Percentiles rank a stretch among this genome's conserved stretches.
phyloP scores from a whole-genome alignment of 2,113 vertebrate genomes.

The Erpornis zantholeuca region DNA sequence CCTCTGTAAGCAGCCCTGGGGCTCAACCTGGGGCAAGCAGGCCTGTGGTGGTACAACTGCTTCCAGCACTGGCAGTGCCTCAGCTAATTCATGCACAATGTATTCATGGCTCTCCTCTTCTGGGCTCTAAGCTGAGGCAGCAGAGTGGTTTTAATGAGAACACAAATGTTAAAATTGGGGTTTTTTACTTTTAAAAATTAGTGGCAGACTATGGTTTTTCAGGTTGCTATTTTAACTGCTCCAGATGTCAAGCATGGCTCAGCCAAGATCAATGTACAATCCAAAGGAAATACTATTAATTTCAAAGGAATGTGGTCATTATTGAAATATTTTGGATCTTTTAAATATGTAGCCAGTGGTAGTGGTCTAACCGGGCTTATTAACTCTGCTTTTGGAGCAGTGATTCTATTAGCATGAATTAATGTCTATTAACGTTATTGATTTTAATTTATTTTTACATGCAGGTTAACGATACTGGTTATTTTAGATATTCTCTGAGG shows the following conservation, averaged over 20 bases:
- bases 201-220: slow-evolving; percentile 18
- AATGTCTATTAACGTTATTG: slow-evolving; percentile 33
- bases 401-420: slow-evolving; percentile 47
- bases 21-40: rapidly evolving
- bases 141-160: not conserved
- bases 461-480: not conserved
- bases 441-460: slow-evolving; percentile 41
- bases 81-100: not conserved
- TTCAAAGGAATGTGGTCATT: slow-evolving; percentile 54
- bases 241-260: slow-evolving; percentile 32
- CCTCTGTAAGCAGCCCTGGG: rapidly evolving
- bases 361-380: slow-evolving; percentile 36
- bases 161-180: not conserved
- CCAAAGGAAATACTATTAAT: slow-evolving; percentile 60
- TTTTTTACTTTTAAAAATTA: not conserved
- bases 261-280: slow-evolving; percentile 43
- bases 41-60: not conserved
- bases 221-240: slow-evolving; percentile 50
- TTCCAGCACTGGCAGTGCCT: not conserved
- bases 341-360: not conserved
- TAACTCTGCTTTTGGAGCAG: slow-evolving; percentile 31
- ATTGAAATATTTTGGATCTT: slow-evolving; percentile 33
- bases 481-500: not conserved
- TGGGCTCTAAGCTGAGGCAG: not conserved
- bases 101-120: not conserved